Evolutionary conservation across 2,113 vertebrate species (phyloP), one percentile per base, ranked within the genome.

Genomic region (Camelus bactrianus): DNA sequence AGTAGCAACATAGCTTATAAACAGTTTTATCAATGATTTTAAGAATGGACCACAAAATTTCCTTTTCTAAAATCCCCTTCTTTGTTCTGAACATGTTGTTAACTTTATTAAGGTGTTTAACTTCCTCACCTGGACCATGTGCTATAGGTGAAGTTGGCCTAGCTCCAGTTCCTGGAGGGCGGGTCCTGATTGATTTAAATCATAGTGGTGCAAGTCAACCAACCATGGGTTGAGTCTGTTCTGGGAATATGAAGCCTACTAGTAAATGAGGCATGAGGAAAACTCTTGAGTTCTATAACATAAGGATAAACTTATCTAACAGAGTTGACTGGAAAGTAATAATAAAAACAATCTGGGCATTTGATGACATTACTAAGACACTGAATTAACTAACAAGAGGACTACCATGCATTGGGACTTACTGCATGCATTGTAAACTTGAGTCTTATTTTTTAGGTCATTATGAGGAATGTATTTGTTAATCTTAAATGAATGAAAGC

Each of bases 11-110:
- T 2, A 24, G 10, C 1, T 13, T 52, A 70, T 50, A 46, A 30
- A 46, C 24, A 3, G 1, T 54, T 82, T 69, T 14, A 22, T 28
- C 32, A 13, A 75, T 70, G 20, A 73, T 2, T 5, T 35, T 46
- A 16, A 8, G 7, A 26, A 32, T 35, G 8, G 28, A 52, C 17
- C 9, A 67, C 9, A 60, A 60, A 58, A 54, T 30, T 38, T 5
- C 15, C 2, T 70, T 56, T 32, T 30, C 0, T 1, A n/a, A 54
- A 52, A 38, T 30, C 28, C 0, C 4, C 6, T 14, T 24, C 19
- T 76, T 42, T 64, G n/a, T 54, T 56, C 56, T 82, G 50, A 75
- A 30, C 2, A n/a, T 56, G 32, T 19, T 0, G n/a, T 14, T 28
- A 22, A 32, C 4, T 52, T 70, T 69, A 6, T 32, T 56, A 38